These are phyloP conservation scores for Ailurus styani DNA, from an alignment of 2,113 vertebrate genomes.

Conservation along the genomic window DNA sequence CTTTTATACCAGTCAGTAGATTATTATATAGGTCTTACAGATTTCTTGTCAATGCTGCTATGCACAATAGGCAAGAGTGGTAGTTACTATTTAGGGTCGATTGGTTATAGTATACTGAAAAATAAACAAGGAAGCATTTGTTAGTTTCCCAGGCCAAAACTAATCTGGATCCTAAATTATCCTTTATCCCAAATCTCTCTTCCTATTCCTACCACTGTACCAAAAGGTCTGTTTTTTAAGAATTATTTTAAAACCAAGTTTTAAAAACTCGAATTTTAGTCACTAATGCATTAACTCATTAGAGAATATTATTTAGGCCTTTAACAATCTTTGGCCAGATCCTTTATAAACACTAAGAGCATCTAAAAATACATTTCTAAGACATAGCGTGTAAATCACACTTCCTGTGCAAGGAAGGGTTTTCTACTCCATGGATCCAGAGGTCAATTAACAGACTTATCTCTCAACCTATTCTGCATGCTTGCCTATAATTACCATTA, in stretches of 20 bases:
- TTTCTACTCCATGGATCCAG: constrained; percentile 25
- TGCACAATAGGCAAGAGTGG: not conserved
- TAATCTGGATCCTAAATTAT: constrained; percentile 25
- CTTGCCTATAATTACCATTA: constrained; percentile 12
- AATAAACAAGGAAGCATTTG: constrained; percentile 9
- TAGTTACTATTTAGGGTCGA: not conserved
- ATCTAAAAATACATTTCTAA: constrained; percentile 62
- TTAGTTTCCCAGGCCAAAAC: constrained; percentile 27
- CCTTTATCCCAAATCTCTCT: not conserved
- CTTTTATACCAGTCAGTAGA: not conserved
- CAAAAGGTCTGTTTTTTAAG: constrained; percentile 27
- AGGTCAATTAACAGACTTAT: constrained; percentile 38
- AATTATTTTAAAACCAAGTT: constrained; percentile 42
- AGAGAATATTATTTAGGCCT: constrained; percentile 44
- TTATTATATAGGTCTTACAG: not conserved
- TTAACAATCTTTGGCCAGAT: constrained; percentile 25
- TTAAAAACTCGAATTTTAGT: constrained; percentile 45
- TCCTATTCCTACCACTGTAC: not conserved
- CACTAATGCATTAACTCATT: constrained; percentile 42
- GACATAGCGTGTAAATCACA: constrained; percentile 26
- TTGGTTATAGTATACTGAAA: constrained; percentile 4
- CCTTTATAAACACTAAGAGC: constrained; percentile 33
- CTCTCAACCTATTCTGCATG: not conserved
- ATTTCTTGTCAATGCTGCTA: constrained; percentile 16
- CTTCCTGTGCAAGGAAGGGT: constrained; percentile 6